Evolutionary conservation across 2,888 invertebrate species (phyloP), one percentile per base, ranked within the genome.

Genomic region (Diplazon laetatorius): DNA sequence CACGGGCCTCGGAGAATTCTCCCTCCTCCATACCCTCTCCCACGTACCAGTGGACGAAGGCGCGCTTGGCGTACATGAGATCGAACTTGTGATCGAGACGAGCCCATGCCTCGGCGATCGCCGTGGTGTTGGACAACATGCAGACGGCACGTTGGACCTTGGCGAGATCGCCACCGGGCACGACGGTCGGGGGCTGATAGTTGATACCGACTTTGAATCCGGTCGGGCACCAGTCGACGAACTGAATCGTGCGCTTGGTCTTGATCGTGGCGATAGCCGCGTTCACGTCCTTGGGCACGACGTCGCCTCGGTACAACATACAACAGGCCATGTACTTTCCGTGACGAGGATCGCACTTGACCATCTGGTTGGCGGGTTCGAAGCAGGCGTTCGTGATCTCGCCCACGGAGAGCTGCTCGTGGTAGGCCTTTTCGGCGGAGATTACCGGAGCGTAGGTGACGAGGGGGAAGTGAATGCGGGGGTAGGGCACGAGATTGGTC

Each of bases 61-160:
- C 98, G 85, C 98, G 95, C 93, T 98, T 98, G 91, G 98, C 97
- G 92, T 98, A 98, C 97, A 98, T 98, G 80, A 98, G 94, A 92
- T 98, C 98, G 92, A 98, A 97, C 92, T 98, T 98, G 92, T 97
- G 97, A 92, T 98, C 98, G 80, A 98, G 94, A 89, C 98, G 95
- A 20, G 97, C 97, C 98, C 98, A 98, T 48, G 98, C 98, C 91
- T 98, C 98, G 18, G 97, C 98, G 91, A 98, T 98, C 86, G 98
- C 97, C 8, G 98, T 98, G 83, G 98, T 99, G 93, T 98, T 98
- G 91, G 97, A 97, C 93, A 98, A 94, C 98, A 98, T 98, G 95
- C 98, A 99, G 22, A 99, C 98, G 83, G 98, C 98, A 87, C 98
- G 95, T 92, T 97, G 97, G 37, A 98, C 98, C 93, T 97, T 98